Evolutionary conservation across 2,113 vertebrate species (phyloP).

Genomic region (Psammodynastes pulverulentus): DNA sequence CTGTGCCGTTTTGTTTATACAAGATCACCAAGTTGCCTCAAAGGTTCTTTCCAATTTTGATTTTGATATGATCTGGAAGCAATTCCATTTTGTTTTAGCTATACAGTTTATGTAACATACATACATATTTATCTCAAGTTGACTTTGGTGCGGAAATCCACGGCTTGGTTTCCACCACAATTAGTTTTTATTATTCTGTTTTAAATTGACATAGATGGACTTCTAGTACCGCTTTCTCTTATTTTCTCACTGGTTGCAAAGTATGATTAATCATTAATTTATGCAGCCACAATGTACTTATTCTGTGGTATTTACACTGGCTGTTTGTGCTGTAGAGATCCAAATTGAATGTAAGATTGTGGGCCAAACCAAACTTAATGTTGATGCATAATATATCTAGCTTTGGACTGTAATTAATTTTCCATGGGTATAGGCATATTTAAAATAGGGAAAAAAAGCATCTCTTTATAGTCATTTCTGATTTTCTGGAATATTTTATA

Average conservation of each 20-base stretch:
- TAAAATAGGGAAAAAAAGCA: neutral
- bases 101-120: neutral
- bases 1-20: neutral
- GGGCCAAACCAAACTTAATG: neutral
- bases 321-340: neutral
- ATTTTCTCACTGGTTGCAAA: neutral
- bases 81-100: neutral
- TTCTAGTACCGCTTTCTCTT: neutral
- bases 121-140: neutral
- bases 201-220: neutral
- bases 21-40: neutral
- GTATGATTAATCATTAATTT: neutral
- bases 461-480: neutral
- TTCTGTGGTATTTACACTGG: neutral
- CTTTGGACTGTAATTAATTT: neutral
- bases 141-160: neutral
- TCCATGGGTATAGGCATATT: too few relatives aligned
- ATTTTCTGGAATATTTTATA: neutral
- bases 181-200: neutral
- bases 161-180: neutral
- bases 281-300: neutral
- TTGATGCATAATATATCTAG: neutral
- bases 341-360: neutral
- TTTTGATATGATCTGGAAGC: neutral
- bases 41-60: neutral